Evolutionary conservation across 2,113 vertebrate species (phyloP), one percentile per base, ranked within the genome.

Genomic region (Oxyruncus cristatus): DNA sequence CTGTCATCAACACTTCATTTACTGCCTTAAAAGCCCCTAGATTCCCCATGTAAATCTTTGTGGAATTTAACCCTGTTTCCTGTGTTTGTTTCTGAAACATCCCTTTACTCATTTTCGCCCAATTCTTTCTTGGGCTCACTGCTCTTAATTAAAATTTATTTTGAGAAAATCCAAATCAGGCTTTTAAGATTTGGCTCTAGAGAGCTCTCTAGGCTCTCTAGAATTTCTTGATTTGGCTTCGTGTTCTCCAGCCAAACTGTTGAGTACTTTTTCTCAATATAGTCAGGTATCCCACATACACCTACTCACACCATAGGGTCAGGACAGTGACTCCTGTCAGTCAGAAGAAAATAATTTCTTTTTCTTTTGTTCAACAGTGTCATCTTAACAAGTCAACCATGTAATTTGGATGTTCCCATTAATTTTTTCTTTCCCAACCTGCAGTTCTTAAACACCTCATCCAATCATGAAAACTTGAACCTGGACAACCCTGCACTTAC

Each of bases 381-480:
- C 73, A 53, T 0, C 4, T 65, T 93, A 78, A 89, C 77, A 84
- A 83, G 55, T 84, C 27, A 42, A 1, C 39, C 6, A 22, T 55
- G 56, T 94, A 83, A 97, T 81, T 42, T 85, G 85, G 62, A 41
- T 24, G 12, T 61, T 80, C 41, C 77, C 79, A 74, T 62, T 92
- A 67, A 88, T 91, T 79, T 91, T 94, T 79, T 77, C 88, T 96
- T 92, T 87, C 73, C 18, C 37, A 42, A 1, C 59, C 70, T 97
- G 71, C 98, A 99, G 99, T 99, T 99, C 97, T 98, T 99, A 90
- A 99, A 98, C 97, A 98, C 99, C 78, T 98, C 99, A 41, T 97
- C 98, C 97, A 99, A 44, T 95, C 98, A 98, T 1, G 99, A 99
- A 91, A 98, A 98, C 92, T 96, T 98, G 44, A 98, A 99, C 95